Evolutionary conservation across 2,797 vertebrate species (phyloP), one percentile per base, ranked within the genome.

Genomic region (Rhynchotus rufescens): DNA sequence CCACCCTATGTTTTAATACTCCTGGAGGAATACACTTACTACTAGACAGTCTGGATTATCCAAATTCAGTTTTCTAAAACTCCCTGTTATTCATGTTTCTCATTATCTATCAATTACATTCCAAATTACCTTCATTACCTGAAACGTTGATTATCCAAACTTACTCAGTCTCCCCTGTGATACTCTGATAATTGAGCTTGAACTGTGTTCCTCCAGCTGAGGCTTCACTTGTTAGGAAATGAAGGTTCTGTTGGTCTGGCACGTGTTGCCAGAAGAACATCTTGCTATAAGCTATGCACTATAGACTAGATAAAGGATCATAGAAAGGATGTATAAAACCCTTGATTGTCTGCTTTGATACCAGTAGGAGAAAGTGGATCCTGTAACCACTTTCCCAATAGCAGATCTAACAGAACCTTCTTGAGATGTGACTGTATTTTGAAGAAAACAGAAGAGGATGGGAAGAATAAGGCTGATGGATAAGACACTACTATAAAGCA

Each of bases 61-160:
- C 73, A 83, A 79, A 81, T 64, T 80, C 74, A 20, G 54, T 74
- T 92, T 89, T 95, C 84, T 67, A 81, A 73, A 94, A 62, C 36
- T 92, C 92, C 82, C 95, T 89, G 68, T 92, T 95, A 90, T 92
- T 90, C 71, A 49, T 95, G 74, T 90, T 86, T 49, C 86, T 94
- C 90, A 90, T 96, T 96, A 96, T 84, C 92, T 88, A 59, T 74
- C 88, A 92, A 93, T 96, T 92, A 89, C 22, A 6, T 61, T 79
- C 73, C 94, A 67, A 95, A 92, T 94, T 94, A 72, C 82, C 71
- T 80, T 94, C 86, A 94, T 95, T 94, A 95, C 72, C 85, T 74
- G 77, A 94, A 94, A 93, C 61, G 80, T 84, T 88, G 74, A 54
- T 92, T 93, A 93, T 88, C 88, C 80, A 89, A 90, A 87, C 8